These are phyloP conservation scores for Arnoldichthys spilopterus DNA, from an alignment of 2,797 vertebrate species.

Conservation along the genomic window DNA sequence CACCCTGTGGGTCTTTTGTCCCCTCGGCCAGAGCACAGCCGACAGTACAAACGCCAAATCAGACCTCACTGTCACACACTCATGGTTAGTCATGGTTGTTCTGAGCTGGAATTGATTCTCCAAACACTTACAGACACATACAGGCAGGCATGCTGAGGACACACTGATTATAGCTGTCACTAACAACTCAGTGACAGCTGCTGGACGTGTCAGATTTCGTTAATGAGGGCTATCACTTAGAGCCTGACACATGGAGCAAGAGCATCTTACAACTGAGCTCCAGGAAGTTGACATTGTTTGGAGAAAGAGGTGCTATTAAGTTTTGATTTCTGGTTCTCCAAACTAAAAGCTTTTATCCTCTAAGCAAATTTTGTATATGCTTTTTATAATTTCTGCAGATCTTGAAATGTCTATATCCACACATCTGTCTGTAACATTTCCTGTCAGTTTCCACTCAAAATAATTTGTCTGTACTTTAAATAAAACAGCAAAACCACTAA, in stretches of 20 bases:
- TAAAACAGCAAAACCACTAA: too few relatives aligned
- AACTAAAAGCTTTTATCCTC: background rate
- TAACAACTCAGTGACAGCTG: conserved; percentile 61
- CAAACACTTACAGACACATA: conserved; percentile 33
- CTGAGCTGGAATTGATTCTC: conserved; percentile 60
- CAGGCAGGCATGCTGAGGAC: conserved; percentile 42
- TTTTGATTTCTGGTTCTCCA: background rate
- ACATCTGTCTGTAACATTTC: too few relatives aligned
- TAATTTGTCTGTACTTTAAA: too few relatives aligned
- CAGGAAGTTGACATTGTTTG: conserved; percentile 30
- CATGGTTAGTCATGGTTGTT: conserved; percentile 73
- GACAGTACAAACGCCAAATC: conserved; percentile 50
- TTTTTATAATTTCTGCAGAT: too few relatives aligned
- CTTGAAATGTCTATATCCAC: too few relatives aligned
- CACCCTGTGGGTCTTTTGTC: conserved; percentile 72
- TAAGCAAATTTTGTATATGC: too few relatives aligned
- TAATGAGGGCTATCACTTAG: conserved; percentile 62
- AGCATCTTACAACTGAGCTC: conserved; percentile 33
- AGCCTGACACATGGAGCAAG: conserved; percentile 39
- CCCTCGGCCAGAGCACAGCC: conserved; percentile 44
- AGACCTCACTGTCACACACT: conserved; percentile 68
- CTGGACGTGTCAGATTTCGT: conserved; percentile 62
- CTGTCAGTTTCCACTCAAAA: too few relatives aligned
- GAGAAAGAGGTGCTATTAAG: background rate
- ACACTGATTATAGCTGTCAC: conserved; percentile 57